A percentile compares a stretch with the other conserved stretches of the same genome.
These are phyloP conservation scores for Falco concolor DNA, from an alignment of 2,797 vertebrate genomes.

Conservation along the genomic window DNA sequence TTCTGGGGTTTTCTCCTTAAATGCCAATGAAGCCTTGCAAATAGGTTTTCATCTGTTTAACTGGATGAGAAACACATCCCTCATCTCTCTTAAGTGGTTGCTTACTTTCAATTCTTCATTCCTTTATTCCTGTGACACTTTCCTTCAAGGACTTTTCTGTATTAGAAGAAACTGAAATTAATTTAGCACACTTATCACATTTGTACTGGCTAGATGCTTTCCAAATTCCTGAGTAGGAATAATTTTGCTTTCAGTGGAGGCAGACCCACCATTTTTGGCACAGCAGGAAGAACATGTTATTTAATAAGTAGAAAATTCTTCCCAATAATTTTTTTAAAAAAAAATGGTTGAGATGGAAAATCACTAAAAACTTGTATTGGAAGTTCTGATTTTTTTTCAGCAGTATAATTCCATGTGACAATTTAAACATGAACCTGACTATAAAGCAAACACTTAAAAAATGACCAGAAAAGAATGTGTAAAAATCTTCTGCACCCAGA, in stretches of 20 bases:
- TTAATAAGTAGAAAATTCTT: not conserved
- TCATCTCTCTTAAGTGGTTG: not conserved
- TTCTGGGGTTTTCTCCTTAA: not conserved
- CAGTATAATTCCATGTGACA: not conserved
- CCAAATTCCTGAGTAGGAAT: not conserved
- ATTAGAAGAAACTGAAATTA: slow-evolving; percentile 27
- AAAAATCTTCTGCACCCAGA: not conserved
- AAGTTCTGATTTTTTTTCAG: not conserved
- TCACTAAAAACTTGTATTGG: not conserved
- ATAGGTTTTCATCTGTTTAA: not conserved
- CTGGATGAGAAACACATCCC: not conserved
- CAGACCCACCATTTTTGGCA: not conserved
- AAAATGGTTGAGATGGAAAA: not conserved
- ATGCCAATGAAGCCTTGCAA: slow-evolving; percentile 1
- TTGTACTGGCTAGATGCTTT: not conserved
- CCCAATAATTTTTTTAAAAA: not conserved
- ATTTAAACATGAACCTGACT: not conserved
- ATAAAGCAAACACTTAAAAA: not conserved
- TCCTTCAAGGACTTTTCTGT: slow-evolving; percentile 25
- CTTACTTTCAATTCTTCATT: slow-evolving; percentile 9
- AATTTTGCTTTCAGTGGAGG: not conserved
- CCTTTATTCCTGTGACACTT: not conserved
- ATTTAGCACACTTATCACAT: not conserved
- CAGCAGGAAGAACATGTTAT: not conserved
- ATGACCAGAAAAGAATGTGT: not conserved